Conservation (phyloP, 2,797 vertebrate genomes). For the Chelonia mydas region DNA sequence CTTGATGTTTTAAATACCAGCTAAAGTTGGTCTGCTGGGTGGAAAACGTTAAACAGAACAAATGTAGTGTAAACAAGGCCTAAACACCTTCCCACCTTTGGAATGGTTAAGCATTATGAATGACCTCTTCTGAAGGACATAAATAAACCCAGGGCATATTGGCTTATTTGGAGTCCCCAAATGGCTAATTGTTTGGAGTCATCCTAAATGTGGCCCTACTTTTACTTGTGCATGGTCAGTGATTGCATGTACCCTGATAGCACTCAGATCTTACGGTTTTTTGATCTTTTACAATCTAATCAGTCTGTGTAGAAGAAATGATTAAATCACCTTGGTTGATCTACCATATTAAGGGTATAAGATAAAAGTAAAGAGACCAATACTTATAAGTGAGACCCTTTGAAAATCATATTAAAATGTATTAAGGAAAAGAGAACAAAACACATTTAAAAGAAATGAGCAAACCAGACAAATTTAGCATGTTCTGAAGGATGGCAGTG, state of each 20-base stretch:
- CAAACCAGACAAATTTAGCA: background rate
- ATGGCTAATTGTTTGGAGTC: background rate
- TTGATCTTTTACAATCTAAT: background rate
- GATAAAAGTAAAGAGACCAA: background rate
- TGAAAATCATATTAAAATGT: background rate
- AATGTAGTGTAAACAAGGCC: background rate
- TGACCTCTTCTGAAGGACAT: background rate
- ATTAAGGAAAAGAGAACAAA: background rate
- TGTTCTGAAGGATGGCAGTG: background rate
- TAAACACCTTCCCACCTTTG: background rate
- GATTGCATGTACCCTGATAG: background rate
- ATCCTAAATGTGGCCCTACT: background rate
- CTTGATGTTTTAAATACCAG: background rate
- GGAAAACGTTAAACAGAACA: background rate
- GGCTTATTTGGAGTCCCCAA: background rate
- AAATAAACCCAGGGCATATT: background rate
- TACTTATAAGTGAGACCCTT: background rate
- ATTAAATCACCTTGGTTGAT: background rate
- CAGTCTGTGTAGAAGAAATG: background rate
- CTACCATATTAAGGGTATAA: background rate
- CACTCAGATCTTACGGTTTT: background rate
- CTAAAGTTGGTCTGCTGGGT: background rate
- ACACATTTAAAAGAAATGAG: background rate
- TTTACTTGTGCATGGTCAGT: background rate
- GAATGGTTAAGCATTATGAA: background rate